Evolutionary conservation across 2,113 vertebrate genomes (phyloP).

Genomic region (Strix uralensis): DNA sequence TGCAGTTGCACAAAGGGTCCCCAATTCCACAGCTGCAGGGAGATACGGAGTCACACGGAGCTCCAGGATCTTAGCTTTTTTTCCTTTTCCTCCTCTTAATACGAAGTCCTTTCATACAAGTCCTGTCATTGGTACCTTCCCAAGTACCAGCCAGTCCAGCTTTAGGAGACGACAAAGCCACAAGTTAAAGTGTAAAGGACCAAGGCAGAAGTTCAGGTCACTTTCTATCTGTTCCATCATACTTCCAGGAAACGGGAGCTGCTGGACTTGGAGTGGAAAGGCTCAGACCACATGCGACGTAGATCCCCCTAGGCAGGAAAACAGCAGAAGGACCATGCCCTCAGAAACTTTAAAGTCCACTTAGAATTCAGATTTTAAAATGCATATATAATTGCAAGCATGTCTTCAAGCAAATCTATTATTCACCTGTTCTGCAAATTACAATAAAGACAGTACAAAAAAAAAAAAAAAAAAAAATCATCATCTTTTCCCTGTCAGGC

Average conservation of each 20-base stretch:
- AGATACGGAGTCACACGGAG: background rate
- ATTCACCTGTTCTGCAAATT: background rate
- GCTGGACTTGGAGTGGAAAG: slow-evolving; percentile 95
- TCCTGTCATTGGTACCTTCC: slow-evolving; percentile 56
- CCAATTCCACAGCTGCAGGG: slow-evolving; percentile 9
- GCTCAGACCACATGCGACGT: slow-evolving; percentile 99
- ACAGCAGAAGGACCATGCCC: background rate
- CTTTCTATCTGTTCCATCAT: slow-evolving; percentile 82
- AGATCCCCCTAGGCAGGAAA: slow-evolving; percentile 86
- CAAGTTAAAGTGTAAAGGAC: slow-evolving; percentile 64
- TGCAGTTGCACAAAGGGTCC: slow-evolving; percentile 51
- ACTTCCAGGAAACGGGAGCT: slow-evolving; percentile 98
- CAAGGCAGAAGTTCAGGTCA: slow-evolving; percentile 65
- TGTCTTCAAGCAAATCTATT: background rate
- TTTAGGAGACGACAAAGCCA: slow-evolving; percentile 70
- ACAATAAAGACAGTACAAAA: background rate
- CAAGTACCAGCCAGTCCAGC: slow-evolving; percentile 69
- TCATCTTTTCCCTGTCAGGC: background rate
- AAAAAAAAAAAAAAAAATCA: background rate
- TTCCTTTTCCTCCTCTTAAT: slow-evolving; percentile 8
- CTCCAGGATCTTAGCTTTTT: slow-evolving; percentile 17
- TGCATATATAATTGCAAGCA: background rate
- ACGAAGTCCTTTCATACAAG: slow-evolving; percentile 54
- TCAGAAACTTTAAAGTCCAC: background rate
- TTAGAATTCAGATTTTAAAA: background rate